A percentile compares a stretch with the other conserved stretches of the same genome.
These are phyloP conservation scores for Xenops minutus DNA, from an alignment of 2,797 vertebrate species.

Conservation along the genomic window DNA sequence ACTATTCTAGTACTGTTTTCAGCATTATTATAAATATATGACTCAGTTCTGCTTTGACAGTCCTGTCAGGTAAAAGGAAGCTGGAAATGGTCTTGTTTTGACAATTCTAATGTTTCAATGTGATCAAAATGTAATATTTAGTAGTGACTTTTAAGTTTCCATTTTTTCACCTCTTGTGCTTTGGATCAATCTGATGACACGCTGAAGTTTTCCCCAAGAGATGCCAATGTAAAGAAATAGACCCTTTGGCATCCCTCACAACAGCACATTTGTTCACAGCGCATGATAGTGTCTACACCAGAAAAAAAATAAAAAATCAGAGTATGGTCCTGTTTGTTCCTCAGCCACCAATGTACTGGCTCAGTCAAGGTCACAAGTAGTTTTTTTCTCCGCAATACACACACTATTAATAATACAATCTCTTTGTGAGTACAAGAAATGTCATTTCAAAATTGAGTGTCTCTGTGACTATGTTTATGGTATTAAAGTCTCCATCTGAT, in stretches of 20 bases:
- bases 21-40: not conserved
- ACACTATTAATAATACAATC: not conserved
- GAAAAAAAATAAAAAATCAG: not conserved
- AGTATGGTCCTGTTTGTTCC: not conserved
- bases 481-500: not conserved
- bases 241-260: not conserved
- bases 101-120: not conserved
- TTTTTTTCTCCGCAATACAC: not conserved
- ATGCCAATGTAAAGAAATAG: not conserved
- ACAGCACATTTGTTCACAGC: not conserved
- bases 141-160: not conserved
- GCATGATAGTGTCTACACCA: not conserved
- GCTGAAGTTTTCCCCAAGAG: not conserved
- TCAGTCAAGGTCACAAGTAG: not conserved
- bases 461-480: not conserved
- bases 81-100: not conserved
- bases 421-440: not conserved
- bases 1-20: not conserved
- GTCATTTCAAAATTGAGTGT: not conserved
- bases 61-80: not conserved
- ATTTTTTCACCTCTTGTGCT: not conserved
- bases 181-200: not conserved
- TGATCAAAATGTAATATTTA: not conserved
- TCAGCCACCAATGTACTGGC: accelerated
- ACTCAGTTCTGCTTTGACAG: not conserved